Evolutionary conservation across 2,797 vertebrate species (phyloP), one percentile per base, ranked within the genome.

Genomic region (Prionace glauca): DNA sequence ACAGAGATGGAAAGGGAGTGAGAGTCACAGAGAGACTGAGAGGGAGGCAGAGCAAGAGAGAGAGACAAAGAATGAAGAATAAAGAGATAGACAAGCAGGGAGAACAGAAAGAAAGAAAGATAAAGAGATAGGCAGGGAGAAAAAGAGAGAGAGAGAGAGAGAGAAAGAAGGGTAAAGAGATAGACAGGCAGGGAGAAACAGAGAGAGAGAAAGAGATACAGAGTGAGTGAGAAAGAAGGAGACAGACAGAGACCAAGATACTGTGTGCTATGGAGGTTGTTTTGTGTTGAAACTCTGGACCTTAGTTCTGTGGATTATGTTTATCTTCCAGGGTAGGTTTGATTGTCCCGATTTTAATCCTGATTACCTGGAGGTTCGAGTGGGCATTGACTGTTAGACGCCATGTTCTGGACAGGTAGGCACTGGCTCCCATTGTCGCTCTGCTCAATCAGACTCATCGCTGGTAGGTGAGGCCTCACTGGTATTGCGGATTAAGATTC

Each of bases 21-120:
- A 96, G 87, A 29, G 24, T 95, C 50, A 79, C 29, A 74, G 8
- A 94, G 50, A 81, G n/a, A 36, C 65, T 62, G 11, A 36, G 77
- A 36, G 77, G 8, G 1, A 0, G 72, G 29, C 26, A 32, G 1
- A 74, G 26, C 32, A 8, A 69, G 56, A 65, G 62, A 50, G 45
- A 96, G 69, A 0, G 0, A 86, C 8, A 87, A 32, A 12, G 0
- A 0, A 36, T n/a, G 26, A 12, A 20, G 32, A 62, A 20, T 4
- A 65, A 1, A 24, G 62, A 32, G 71, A 56, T 60, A 14, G 50
- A 32, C 20, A 84, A 36, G 18, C 0, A 84, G 3, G 41, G 79
- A 41, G 36, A 45, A 36, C 0, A 84, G 79, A 41, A 14, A 84
- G 18, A 84, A 8, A 11, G 32, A 20, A 0, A 45, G 3, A 50